Evolutionary conservation across 2,113 vertebrate species (phyloP), one percentile per base, ranked within the genome.

Genomic region (Peromyscus californicus): DNA sequence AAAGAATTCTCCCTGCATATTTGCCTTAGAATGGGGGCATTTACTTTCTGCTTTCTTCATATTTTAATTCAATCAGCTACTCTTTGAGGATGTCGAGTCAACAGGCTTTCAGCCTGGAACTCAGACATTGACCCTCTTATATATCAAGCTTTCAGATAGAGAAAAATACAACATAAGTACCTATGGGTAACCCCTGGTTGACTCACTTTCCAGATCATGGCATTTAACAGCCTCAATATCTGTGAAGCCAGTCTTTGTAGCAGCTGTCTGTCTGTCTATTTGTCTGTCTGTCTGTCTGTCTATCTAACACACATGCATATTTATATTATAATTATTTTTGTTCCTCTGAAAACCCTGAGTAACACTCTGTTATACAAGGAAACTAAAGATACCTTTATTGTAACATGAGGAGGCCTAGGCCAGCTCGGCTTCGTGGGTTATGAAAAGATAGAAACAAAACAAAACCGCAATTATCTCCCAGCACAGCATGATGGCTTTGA

Each of bases 381-480:
- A 13, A 57, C 31, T 4, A 42, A 72, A 45, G 95, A 15, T 31
- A 84, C 69, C 31, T 70, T 17, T 15, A 33, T 61, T 15, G 5
- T 89, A 39, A 79, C 5, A 4, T 22, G 59, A 88, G 22, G 24
- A 86, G 26, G 24, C 83, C 48, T 17, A 92, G 21, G 51, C 42
- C 24, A 95, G 1, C 24, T 45, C 48, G 3, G 39, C 42, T 92
- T 42, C 17, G 6, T 39, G 70, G 63, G n/a, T 92, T 95, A 82
- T 51, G 21, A 33, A 59, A 31, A 39, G 33, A 92, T 16, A 65
- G n/a, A 70, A 93, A 94, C 24, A 83, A 91, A 24, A 83, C 54
- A 80, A 94, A 96, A 90, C 39, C 88, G 90, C 3, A 83, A 21
- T 94, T 82, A 74, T 39, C 63, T 95, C 76, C 29, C 7, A 48